Base-by-base conservation (phyloP, 2,113 vertebrate genomes). In the Pedionomus torquatus region DNA sequence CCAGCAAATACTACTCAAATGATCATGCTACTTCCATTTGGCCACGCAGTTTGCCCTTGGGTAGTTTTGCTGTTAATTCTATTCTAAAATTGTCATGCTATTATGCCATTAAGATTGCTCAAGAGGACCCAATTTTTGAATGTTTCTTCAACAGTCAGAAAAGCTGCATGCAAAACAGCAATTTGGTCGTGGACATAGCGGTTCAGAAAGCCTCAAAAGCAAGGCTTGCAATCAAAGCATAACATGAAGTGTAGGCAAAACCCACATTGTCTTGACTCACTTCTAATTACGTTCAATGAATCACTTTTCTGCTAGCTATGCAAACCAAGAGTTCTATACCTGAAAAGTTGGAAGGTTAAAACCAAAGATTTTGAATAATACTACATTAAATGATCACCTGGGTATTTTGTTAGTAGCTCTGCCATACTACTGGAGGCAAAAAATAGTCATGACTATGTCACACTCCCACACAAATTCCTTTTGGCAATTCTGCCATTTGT, bases 261-360 rank as follows among this genome's bases (percentile, higher is more conserved):
- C 55, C 46, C 48, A 82, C 72, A n/a, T 44, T 87, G 46, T 82
- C 95, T 95, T 95, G 80, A 95, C 55, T 95, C 39, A 93, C 46
- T 89, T 89, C 74, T 83, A 91, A 81, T 84, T 92, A 81, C 20
- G 35, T 71, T 91, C 75, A 91, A 94, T 78, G 86, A 95, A 94
- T 89, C 3, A 39, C 20, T 75, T 92, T 80, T 75, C 91, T 87
- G 51, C 19, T 74, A 77, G 31, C 21, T 81, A 43, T 46, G 51
- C 0, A 1, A 88, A 95, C 6, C n/a, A 90, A 58, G 17, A 85
- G 83, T 57, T 57, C 68, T 54, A 0, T 13, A 91, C 57, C 30
- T 60, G 35, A 70, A 90, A 92, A 94, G 17, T 4, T 81, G 55
- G 77, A 87, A 92, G 55, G 43, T 84, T 78, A 68, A 95, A 93